Percentiles rank a stretch among this genome's conserved stretches.
phyloP scores from a whole-genome alignment of 2,888 invertebrate species.

The Lomographa bimaculata region DNA sequence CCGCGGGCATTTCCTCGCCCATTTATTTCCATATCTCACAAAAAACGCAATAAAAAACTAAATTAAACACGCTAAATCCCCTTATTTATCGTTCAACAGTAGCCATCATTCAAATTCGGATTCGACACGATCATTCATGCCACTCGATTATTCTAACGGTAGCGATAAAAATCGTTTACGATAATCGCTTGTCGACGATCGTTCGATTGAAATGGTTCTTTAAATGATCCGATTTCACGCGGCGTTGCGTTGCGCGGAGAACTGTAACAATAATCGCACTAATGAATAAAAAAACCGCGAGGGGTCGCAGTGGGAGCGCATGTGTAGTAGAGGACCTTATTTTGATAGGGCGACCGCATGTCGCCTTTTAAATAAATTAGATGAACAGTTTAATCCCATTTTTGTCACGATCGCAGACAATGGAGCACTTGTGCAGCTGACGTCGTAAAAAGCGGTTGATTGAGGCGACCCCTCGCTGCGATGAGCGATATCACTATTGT shows the following conservation, averaged over 20 bases:
- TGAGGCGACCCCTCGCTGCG: slow-evolving; percentile 28
- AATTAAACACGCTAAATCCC: slow-evolving; percentile 41
- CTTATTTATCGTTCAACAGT: slow-evolving; percentile 48
- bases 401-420: slow-evolving; percentile 53
- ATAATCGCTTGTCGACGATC: slow-evolving; percentile 52
- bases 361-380: slow-evolving; percentile 43
- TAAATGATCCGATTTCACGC: slow-evolving; percentile 74
- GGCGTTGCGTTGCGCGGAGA: slow-evolving; percentile 55
- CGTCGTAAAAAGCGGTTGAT: slow-evolving; percentile 57
- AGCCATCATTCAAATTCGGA: slow-evolving; percentile 61
- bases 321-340: slow-evolving; percentile 31
- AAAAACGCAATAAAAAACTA: slow-evolving; percentile 32
- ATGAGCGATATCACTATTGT: slow-evolving; percentile 18
- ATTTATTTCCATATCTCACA: slow-evolving; percentile 33
- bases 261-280: slow-evolving; percentile 64
- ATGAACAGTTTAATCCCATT: slow-evolving; percentile 59
- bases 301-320: slow-evolving; percentile 39
- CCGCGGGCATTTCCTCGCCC: slow-evolving; percentile 19
- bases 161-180: slow-evolving; percentile 52
- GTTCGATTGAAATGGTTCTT: slow-evolving; percentile 56
- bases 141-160: slow-evolving; percentile 45
- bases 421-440: slow-evolving; percentile 75
- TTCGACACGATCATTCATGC: slow-evolving; percentile 60
- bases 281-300: slow-evolving; percentile 69
- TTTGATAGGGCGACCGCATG: slow-evolving; percentile 32